Evolutionary conservation across 2,113 vertebrate genomes (phyloP).

Genomic region (Globicephala melas): DNA sequence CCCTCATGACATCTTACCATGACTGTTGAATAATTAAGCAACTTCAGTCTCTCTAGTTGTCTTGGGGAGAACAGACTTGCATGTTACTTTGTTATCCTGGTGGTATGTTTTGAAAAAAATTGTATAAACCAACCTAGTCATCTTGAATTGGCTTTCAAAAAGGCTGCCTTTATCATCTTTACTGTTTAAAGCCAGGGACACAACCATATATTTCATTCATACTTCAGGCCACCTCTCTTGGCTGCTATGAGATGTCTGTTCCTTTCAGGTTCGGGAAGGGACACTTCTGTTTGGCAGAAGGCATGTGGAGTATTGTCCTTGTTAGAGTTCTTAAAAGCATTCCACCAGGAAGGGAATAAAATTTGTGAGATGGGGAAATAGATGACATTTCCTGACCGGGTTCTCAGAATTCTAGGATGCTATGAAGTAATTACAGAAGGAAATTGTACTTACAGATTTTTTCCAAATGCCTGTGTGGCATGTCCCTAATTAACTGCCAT

Average conservation of each 20-base stretch:
- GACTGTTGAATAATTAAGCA: neutral
- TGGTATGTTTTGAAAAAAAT: neutral
- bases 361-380: slow-evolving; percentile 87
- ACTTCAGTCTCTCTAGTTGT: neutral
- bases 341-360: slow-evolving; percentile 85
- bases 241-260: neutral
- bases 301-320: slow-evolving; percentile 72
- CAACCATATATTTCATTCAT: neutral
- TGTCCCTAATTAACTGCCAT: slow-evolving; percentile 72
- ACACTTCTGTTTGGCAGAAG: slow-evolving; percentile 46
- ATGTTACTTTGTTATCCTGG: neutral
- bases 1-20: neutral
- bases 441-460: slow-evolving; percentile 73
- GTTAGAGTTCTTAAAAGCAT: slow-evolving; percentile 82
- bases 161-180: neutral
- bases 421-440: slow-evolving; percentile 85
- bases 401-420: slow-evolving; percentile 84
- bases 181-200: neutral
- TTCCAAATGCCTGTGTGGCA: slow-evolving; percentile 71
- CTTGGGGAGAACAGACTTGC: neutral
- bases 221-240: neutral
- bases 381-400: slow-evolving; percentile 91
- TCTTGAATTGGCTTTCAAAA: slow-evolving; percentile 10
- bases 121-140: neutral
- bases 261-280: slow-evolving; percentile 70